phyloP scores from a whole-genome alignment of 2,113 vertebrate genomes.

The Aegithalos caudatus region DNA sequence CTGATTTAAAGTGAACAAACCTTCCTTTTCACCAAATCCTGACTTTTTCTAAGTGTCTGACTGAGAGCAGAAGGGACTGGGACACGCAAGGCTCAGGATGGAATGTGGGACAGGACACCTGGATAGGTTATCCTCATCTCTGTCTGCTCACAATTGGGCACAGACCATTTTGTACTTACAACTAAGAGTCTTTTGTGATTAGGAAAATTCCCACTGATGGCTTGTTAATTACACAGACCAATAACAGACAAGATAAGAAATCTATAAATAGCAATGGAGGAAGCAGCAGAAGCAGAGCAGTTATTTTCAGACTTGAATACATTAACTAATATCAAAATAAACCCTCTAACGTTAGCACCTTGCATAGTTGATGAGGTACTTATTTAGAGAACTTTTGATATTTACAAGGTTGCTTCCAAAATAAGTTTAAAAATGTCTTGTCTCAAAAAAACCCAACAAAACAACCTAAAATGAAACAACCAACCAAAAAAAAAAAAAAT shows the following conservation, averaged over 20 bases:
- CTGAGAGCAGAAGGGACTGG: not conserved
- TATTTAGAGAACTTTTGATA: not conserved
- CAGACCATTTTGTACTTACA: not conserved
- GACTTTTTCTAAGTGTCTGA: not conserved
- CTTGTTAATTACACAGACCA: constrained; percentile 28
- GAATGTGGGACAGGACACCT: not conserved
- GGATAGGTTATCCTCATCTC: not conserved
- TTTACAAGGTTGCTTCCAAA: not conserved
- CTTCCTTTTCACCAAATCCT: not conserved
- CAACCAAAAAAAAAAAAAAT: not conserved
- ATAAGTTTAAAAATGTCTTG: not conserved
- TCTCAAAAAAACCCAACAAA: not conserved
- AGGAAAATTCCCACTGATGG: constrained; percentile 36
- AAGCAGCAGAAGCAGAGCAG: constrained; percentile 6
- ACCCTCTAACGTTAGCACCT: not conserved
- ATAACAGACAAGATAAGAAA: not conserved
- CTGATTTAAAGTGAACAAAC: not conserved
- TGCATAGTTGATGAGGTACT: not conserved
- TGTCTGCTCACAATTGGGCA: not conserved
- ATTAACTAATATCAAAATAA: not conserved
- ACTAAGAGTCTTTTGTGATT: constrained; percentile 16
- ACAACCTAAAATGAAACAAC: not conserved
- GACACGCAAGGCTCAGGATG: not conserved
- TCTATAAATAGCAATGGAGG: not conserved
- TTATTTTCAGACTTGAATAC: constrained; percentile 25